Conservation (phyloP, 2,113 vertebrate genomes). For the Todiramphus saurophagus region DNA sequence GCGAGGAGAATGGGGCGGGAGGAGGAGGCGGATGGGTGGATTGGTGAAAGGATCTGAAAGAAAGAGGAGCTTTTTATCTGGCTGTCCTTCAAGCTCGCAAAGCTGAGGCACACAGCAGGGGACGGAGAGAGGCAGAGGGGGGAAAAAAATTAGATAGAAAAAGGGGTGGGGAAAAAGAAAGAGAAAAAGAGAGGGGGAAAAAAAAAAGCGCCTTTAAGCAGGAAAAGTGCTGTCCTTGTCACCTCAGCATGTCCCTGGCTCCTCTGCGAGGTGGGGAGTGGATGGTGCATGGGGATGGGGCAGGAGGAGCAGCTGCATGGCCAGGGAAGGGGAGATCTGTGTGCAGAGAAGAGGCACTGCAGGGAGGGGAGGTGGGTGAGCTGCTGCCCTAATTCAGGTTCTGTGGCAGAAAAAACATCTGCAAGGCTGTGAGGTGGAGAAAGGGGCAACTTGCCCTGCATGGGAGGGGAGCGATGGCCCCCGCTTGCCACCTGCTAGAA, state of each 20-base stretch:
- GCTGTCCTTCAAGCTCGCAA: slow-evolving; percentile 36
- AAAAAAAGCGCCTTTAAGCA: slow-evolving; percentile 9
- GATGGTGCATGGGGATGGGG: neutral
- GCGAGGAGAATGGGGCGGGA: slow-evolving; percentile 3
- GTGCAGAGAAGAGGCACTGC: neutral
- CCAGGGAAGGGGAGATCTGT: neutral
- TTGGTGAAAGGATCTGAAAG: slow-evolving; percentile 55
- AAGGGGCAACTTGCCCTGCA: neutral
- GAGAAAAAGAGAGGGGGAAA: neutral
- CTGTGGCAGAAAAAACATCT: neutral
- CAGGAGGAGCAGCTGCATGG: neutral
- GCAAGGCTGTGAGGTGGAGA: neutral
- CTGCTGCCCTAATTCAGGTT: fast-evolving
- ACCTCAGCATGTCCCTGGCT: neutral
- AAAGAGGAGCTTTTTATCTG: slow-evolving; percentile 64
- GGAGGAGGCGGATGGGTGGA: slow-evolving; percentile 21
- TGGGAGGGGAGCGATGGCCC: neutral
- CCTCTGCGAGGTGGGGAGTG: neutral
- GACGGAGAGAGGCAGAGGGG: neutral
- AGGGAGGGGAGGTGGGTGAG: neutral
- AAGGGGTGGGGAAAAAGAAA: neutral
- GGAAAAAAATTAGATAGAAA: neutral
- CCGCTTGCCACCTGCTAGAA: neutral
- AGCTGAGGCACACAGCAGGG: slow-evolving; percentile 3
- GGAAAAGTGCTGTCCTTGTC: slow-evolving; percentile 50